Evolutionary conservation across 1,140 invertebrate genomes (phyloP).

Genomic region (Mya arenaria): DNA sequence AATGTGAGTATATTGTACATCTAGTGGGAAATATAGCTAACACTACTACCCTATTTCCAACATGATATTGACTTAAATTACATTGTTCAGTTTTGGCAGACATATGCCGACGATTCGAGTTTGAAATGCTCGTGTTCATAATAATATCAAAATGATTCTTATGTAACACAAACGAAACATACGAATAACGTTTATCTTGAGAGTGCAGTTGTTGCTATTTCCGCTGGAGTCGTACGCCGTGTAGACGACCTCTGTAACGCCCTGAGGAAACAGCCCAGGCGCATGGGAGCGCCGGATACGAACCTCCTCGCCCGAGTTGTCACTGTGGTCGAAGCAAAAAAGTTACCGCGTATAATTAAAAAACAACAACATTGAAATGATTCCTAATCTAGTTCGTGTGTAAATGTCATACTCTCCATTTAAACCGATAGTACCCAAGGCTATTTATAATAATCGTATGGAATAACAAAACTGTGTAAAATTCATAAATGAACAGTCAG

Average conservation of each 20-base stretch:
- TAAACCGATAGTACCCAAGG: no score
- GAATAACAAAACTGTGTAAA: no score
- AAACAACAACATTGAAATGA: no score
- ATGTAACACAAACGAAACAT: conserved; percentile 53
- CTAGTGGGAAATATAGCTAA: not conserved
- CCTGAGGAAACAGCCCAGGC: conserved; percentile 83
- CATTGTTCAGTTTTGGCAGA: not conserved
- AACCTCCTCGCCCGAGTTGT: conserved; percentile 85
- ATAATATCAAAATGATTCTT: not conserved
- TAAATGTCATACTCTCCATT: no score
- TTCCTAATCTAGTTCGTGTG: no score
- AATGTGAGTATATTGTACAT: not conserved
- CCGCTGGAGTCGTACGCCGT: conserved; percentile 84
- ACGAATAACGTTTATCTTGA: conserved; percentile 87
- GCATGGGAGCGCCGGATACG: conserved; percentile 81
- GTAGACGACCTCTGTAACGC: conserved; percentile 85
- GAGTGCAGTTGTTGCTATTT: conserved; percentile 84
- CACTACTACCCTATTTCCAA: not conserved
- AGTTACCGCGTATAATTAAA: no score
- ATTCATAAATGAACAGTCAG: no score
- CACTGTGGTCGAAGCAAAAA: no score
- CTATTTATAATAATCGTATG: no score
- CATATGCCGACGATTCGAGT: not conserved
- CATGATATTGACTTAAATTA: not conserved
- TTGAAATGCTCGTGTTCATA: not conserved